Evolutionary conservation across 2,888 invertebrate genomes (phyloP), one percentile per base, ranked within the genome.

Genomic region (Branchellion lobata): DNA sequence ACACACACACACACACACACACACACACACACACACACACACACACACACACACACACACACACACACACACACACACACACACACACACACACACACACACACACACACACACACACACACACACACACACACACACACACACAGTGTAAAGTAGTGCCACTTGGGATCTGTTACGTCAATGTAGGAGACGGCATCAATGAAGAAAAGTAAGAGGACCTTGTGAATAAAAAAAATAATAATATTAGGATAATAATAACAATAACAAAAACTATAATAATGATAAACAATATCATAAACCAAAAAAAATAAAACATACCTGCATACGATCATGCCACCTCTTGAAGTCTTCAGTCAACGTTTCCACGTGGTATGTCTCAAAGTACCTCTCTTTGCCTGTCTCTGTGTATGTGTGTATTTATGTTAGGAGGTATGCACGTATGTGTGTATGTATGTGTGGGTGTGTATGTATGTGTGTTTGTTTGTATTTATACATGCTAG

Each of bases 231-330:
- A n/a, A n/a, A n/a, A n/a, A n/a, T n/a, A n/a, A n/a, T n/a, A n/a
- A n/a, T n/a, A n/a, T n/a, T n/a, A n/a, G n/a, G n/a, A n/a, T n/a
- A n/a, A n/a, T n/a, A n/a, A n/a, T n/a, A n/a, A n/a, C n/a, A n/a
- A n/a, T n/a, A n/a, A n/a, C n/a, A n/a, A n/a, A n/a, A n/a, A n/a
- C n/a, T n/a, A n/a, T n/a, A n/a, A n/a, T n/a, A n/a, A n/a, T n/a
- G n/a, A n/a, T n/a, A 94, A 0, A 96, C 96, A 21, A 94, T 96
- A 90, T 99, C 98, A 83, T 99, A 94, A 88, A 92, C 98, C 93
- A 95, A 97, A 81, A 96, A 88, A 14, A 97, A 90, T 85, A 96
- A 94, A 0, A 95, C 94, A 88, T 97, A 95, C 94, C 88, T 97
- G 95, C 83, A 97, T 89, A 78, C 93, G 90, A 83, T 92, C 90